Evolutionary conservation across 2,113 vertebrate genomes (phyloP), one percentile per base, ranked within the genome.

Genomic region (Sinocyclocheilus grahami): DNA sequence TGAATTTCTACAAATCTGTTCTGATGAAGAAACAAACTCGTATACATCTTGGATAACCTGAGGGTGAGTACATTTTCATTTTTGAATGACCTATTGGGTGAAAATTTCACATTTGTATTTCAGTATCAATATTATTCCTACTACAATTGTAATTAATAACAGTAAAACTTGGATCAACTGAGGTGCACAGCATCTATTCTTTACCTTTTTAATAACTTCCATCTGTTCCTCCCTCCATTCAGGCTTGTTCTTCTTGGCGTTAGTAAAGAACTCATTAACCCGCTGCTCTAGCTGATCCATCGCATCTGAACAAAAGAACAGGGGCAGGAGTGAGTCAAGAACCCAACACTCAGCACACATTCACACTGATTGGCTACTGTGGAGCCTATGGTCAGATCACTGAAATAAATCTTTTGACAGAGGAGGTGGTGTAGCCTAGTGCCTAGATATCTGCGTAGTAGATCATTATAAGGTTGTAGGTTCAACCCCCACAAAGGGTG

Each of bases 211-310:
- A 90, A 99, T 99, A 89, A 97, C 95, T 88, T 97, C 96, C 98
- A 99, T 99, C 94, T 99, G 98, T 86, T 99, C 98, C 89, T 99
- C 98, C 90, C 98, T 95, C 98, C 98, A 99, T 91, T 99, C 98
- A 0, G 97, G 97, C 91, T 99, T 99, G 94, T 99, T 99, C 94
- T 99, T 99, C 95, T 99, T 99, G 30, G 98, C 98, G 7, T 99
- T 99, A 92, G 96, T 95, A 89, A 99, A 99, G 93, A 99, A 99
- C 93, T 99, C 98, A 83, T 97, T 97, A 80, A 99, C 98, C 88
- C 98, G 96, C 92, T 99, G 97, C 89, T 99, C 98, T 92, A 99
- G 95, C 90, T 99, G 98, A 93, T 99, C 98, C 87, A 98, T 99
- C 89, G 98, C 98, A 92, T 99, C 98, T 99, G 91, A 80, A 94